A percentile compares a stretch with the other conserved stretches of the same genome.
Conservation (phyloP, 2,797 vertebrate species). For the Ptychadena robeensis region DNA sequence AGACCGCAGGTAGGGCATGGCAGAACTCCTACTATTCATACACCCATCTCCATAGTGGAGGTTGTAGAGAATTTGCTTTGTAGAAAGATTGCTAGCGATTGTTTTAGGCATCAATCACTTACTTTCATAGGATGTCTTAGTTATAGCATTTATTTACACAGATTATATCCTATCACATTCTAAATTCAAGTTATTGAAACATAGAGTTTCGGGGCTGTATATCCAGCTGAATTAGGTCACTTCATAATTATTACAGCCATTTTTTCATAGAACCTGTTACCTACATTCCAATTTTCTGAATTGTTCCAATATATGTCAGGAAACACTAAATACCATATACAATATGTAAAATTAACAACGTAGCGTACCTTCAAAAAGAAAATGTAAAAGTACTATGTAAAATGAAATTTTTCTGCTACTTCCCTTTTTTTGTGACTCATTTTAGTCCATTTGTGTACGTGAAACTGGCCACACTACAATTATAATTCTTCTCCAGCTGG, state of each 20-base stretch:
- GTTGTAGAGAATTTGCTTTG: no score
- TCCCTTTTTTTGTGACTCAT: slow-evolving; percentile 14
- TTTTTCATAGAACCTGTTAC: neutral
- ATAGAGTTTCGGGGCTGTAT: no score
- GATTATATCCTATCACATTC: no score
- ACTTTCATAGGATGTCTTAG: no score
- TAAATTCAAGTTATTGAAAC: no score
- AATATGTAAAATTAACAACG: neutral
- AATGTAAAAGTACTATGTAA: neutral
- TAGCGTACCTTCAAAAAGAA: neutral
- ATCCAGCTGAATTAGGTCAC: neutral
- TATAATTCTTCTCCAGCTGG: slow-evolving; percentile 56
- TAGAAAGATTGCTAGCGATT: no score
- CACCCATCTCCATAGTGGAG: no score
- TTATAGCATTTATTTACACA: no score
- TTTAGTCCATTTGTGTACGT: slow-evolving; percentile 23
- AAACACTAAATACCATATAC: neutral
- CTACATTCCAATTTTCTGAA: neutral
- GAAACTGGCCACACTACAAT: slow-evolving; percentile 48
- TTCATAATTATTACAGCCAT: neutral
- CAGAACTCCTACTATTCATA: no score
- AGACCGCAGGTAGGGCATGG: no score
- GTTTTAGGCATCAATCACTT: no score
- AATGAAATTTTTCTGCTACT: neutral
- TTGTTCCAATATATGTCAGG: neutral